Evolutionary conservation across 2,888 invertebrate genomes (phyloP).

Genomic region (Acronicta leporina): DNA sequence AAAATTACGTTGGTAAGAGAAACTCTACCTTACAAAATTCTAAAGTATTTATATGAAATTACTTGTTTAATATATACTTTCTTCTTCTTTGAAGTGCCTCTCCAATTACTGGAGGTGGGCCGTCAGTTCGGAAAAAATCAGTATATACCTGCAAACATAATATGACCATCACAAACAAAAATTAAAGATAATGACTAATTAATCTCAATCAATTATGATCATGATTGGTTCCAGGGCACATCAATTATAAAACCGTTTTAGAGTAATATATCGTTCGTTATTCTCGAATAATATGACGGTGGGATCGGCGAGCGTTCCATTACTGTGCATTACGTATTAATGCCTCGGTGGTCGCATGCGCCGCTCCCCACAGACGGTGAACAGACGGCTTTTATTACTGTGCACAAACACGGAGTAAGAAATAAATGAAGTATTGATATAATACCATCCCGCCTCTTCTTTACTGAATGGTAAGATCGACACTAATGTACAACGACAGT

Average conservation of each 20-base stretch:
- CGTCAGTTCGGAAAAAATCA: too few species aligned
- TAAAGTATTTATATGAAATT: too few species aligned
- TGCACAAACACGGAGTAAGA: slow-evolving; percentile 24
- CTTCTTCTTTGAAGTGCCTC: too few species aligned
- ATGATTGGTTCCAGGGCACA: slow-evolving; percentile 7
- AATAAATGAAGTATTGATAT: slow-evolving; percentile 25
- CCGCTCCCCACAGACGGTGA: slow-evolving; percentile 51
- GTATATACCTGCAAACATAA: not conserved
- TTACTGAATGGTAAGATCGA: too few species aligned
- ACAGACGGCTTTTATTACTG: slow-evolving; percentile 53
- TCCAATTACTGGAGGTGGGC: too few species aligned
- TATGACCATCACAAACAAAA: not conserved
- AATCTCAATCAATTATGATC: slow-evolving; percentile 9
- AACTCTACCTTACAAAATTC: too few species aligned
- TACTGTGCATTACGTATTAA: slow-evolving; percentile 79
- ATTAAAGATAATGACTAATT: slow-evolving; percentile 22
- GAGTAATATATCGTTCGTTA: slow-evolving; percentile 52
- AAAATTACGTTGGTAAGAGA: too few species aligned
- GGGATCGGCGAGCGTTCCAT: slow-evolving; percentile 67
- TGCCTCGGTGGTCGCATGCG: slow-evolving; percentile 53
- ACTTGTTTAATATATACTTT: too few species aligned
- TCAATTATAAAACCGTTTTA: slow-evolving; percentile 53
- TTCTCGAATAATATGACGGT: slow-evolving; percentile 47
- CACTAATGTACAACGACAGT: not conserved
- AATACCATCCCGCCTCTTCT: too few species aligned